Evolutionary conservation across 2,888 invertebrate genomes (phyloP).

Genomic region (Clepsis dumicolana): DNA sequence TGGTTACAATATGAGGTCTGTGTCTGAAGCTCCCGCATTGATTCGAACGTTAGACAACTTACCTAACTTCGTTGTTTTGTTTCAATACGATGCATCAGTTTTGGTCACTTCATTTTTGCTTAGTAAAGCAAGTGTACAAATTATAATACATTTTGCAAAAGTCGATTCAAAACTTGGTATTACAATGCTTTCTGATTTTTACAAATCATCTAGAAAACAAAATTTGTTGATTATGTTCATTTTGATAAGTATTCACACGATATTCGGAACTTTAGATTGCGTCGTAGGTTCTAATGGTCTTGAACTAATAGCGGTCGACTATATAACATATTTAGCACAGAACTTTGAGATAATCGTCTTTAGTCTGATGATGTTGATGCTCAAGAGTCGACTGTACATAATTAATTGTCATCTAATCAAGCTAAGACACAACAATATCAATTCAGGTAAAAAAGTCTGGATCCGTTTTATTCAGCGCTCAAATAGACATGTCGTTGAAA

Average conservation of each 20-base stretch:
- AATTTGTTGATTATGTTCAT: neutral
- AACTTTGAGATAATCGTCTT: constrained; percentile 25
- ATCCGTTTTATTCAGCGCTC: neutral
- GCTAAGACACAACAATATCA: neutral
- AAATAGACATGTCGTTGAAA: neutral
- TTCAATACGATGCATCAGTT: constrained; percentile 20
- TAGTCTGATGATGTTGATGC: constrained; percentile 26
- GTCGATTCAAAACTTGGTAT: constrained; percentile 17
- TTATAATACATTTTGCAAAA: constrained; percentile 11
- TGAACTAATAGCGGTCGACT: constrained; percentile 3
- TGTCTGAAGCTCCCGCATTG: neutral
- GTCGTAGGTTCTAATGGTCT: neutral
- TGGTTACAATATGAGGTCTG: neutral
- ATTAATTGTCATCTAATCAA: constrained; percentile 31
- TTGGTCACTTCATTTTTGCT: constrained; percentile 8
- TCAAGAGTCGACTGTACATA: constrained; percentile 28
- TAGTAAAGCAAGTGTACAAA: constrained; percentile 15
- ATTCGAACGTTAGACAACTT: constrained; percentile 3
- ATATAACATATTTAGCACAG: constrained; percentile 13
- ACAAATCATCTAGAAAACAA: constrained; percentile 1
- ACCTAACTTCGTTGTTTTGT: constrained; percentile 11
- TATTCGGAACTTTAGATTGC: constrained; percentile 9
- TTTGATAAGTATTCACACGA: neutral
- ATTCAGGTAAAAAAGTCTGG: neutral
- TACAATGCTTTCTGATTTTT: constrained; percentile 5